Evolutionary conservation across 2,113 vertebrate species (phyloP).

Genomic region (Cathartes aura): DNA sequence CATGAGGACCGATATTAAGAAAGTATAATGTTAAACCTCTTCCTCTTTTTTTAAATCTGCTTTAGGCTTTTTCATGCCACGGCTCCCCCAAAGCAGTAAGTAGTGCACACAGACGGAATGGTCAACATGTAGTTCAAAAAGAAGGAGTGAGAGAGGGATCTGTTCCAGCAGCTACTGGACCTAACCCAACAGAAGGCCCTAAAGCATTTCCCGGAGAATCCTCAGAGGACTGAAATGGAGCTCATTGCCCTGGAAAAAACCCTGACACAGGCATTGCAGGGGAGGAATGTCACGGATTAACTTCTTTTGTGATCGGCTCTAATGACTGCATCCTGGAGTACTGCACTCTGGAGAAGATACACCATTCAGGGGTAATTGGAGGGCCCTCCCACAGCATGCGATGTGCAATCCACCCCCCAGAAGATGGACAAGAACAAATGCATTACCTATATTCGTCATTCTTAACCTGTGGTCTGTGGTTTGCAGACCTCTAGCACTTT

Average conservation of each 20-base stretch:
- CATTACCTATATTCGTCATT: neutral
- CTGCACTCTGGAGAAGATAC: neutral
- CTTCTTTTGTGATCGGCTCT: neutral
- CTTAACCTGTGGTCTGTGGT: neutral
- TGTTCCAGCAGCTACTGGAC: constrained; percentile 8
- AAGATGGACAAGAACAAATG: neutral
- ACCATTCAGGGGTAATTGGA: neutral
- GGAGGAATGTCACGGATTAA: neutral
- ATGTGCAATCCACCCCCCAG: neutral
- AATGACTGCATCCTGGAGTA: neutral
- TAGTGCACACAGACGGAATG: neutral
- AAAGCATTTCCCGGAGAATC: constrained; percentile 8
- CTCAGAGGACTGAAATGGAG: constrained; percentile 31
- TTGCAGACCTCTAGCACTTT: neutral
- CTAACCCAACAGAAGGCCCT: constrained; percentile 22
- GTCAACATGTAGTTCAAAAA: neutral
- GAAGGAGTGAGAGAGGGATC: neutral
- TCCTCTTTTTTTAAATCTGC: neutral
- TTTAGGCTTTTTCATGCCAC: neutral
- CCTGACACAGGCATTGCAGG: neutral
- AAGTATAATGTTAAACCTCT: neutral
- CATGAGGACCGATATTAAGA: neutral
- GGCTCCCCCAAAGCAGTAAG: neutral
- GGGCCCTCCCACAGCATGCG: neutral
- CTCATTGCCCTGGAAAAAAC: constrained; percentile 22